Conservation (phyloP, 2,888 invertebrate species). For the Pediacus dermestoides region DNA sequence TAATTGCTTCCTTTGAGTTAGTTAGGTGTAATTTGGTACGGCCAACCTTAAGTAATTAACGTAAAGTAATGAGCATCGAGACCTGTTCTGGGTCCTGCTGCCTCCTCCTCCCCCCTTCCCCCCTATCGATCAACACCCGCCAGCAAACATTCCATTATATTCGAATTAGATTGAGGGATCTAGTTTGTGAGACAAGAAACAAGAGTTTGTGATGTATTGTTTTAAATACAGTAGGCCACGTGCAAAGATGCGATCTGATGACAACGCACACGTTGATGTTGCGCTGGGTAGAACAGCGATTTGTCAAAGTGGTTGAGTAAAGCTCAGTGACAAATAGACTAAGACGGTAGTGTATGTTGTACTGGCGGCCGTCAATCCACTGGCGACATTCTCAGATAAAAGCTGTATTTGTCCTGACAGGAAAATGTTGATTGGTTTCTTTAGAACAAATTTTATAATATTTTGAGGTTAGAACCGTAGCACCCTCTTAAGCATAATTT, state of each 20-base stretch:
- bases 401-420: too few relatives aligned
- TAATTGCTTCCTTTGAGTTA: slow-evolving; percentile 35
- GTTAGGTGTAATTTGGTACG: slow-evolving; percentile 29
- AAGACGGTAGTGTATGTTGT: slow-evolving; percentile 18
- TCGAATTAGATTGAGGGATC: too few relatives aligned
- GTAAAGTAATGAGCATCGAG: slow-evolving; percentile 19
- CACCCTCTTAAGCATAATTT: too few relatives aligned
- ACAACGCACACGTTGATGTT: slow-evolving; percentile 15
- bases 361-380: slow-evolving; percentile 20
- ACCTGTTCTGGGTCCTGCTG: slow-evolving; percentile 1
- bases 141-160: too few relatives aligned
- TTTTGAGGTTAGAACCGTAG: slow-evolving; percentile 1
- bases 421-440: too few relatives aligned
- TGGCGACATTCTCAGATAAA: too few relatives aligned
- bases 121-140: slow-evolving; percentile 5
- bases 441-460: not conserved
- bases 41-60: slow-evolving; percentile 26
- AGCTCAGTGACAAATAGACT: slow-evolving; percentile 27
- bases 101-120: too few relatives aligned
- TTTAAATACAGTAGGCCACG: not conserved
- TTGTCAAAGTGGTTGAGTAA: slow-evolving; percentile 24
- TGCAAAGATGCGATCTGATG: slow-evolving; percentile 7
- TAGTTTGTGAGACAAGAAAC: too few relatives aligned
- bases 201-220: slow-evolving; percentile 1
- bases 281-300: slow-evolving; percentile 19